Evolutionary conservation across 53 echinoderm and acorn worm genomes (phyloP), one percentile per base, ranked within the genome.

Genomic region (Echinarachnius parma): DNA sequence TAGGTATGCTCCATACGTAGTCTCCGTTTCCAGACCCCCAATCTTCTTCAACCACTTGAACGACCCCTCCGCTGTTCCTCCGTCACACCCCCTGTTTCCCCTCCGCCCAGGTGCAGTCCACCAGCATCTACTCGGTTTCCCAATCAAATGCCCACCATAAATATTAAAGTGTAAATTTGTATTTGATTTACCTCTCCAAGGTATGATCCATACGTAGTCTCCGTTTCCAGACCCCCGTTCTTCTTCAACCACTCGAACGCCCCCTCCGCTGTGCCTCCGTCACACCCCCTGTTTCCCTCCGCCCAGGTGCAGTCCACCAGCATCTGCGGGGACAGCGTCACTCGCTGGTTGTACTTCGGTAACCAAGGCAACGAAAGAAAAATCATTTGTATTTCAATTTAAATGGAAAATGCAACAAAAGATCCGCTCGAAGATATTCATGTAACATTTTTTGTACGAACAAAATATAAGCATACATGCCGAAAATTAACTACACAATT

Each of bases 261-360:
- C 4, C 91, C 59, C 77, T 72, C 91, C 55, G 87, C 91, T 44
- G 91, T 91, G 3, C 98, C 98, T 0, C 98, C 98, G 18, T 96
- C 87, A 28, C 98, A 98, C 0, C 77, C 98, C 57, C 88, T 91
- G 68, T 98, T 87, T 11, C 98, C 98, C 27, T 34, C 81, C 4
- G 66, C 88, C 98, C 98, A 98, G 2, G 88, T 82, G 31, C 98
- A 98, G 59, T 98, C 98, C 85, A 98, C 80, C 64, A 98, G 59
- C 64, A 92, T 98, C 75, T 98, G 98, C 81, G 91, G 98, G 0
- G 98, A 98, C 39, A 98, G 81, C 3, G 91, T 84, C 16, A 91
- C 78, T 35, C 82, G 78, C 61, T 83, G 85, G 0, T 77, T 71
- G 46, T 85, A 70, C 98, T 98, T 66, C 22, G 72, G 42, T 10